Conservation (phyloP, 2,888 invertebrate genomes). For the Stenolophus ochropezus region DNA sequence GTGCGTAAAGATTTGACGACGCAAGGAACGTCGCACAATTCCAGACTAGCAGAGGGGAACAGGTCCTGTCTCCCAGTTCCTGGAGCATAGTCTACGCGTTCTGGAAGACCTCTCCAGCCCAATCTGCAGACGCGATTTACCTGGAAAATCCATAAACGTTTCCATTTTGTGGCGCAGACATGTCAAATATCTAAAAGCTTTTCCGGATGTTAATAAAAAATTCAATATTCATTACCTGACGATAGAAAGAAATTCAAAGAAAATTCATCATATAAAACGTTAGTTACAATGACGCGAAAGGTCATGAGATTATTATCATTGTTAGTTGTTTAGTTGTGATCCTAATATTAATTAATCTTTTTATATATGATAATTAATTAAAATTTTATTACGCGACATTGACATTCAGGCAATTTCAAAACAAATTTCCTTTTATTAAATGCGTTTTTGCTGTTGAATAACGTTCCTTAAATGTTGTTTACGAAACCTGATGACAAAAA, state of each 20-base stretch:
- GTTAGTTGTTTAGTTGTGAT: neutral
- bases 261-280: neutral
- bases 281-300: neutral
- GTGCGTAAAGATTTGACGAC: slow-evolving; percentile 75
- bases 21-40: slow-evolving; percentile 79
- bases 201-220: neutral
- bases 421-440: neutral
- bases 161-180: neutral
- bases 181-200: neutral
- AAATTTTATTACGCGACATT: neutral
- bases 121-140: slow-evolving; percentile 75
- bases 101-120: slow-evolving; percentile 81
- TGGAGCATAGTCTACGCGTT: slow-evolving; percentile 91
- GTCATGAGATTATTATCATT: neutral
- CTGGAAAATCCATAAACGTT: slow-evolving; percentile 62
- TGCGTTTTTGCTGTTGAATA: neutral
- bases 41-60: slow-evolving; percentile 84
- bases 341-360: neutral
- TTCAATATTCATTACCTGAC: neutral
- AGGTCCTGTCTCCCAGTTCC: slow-evolving; percentile 87
- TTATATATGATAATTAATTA: neutral
- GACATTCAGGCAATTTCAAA: neutral
- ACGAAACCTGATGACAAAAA: slow-evolving; percentile 3
- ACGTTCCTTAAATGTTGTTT: slow-evolving; percentile 8
- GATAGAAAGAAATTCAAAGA: neutral